Evolutionary conservation across 2,113 vertebrate genomes (phyloP).

Genomic region (Psilopsiagon aymara): DNA sequence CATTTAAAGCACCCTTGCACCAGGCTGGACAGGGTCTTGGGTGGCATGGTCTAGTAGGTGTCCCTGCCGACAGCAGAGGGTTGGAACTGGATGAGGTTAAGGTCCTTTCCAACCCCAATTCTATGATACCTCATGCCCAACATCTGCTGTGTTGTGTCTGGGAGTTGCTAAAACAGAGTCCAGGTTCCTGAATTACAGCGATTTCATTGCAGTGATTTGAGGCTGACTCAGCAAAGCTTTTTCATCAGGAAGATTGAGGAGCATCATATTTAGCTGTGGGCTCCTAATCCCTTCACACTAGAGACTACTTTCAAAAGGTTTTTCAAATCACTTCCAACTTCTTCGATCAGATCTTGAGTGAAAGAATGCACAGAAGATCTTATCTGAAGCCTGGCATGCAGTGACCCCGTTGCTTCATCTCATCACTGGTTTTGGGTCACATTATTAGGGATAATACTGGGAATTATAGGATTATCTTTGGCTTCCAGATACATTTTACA

Average conservation of each 20-base stretch:
- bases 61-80: background rate
- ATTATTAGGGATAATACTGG: conserved; percentile 21
- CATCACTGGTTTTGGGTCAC: background rate
- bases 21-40: background rate
- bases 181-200: background rate
- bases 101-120: background rate
- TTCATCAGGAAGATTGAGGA: background rate
- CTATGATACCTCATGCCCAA: background rate
- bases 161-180: background rate
- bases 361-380: background rate
- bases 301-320: background rate
- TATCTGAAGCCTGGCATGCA: conserved; percentile 13
- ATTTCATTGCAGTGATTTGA: background rate
- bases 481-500: background rate
- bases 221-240: background rate
- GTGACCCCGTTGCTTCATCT: conserved; percentile 24
- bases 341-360: background rate
- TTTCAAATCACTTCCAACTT: conserved; percentile 6
- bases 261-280: background rate
- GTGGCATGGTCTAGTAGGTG: background rate
- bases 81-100: background rate
- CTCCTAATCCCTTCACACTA: background rate
- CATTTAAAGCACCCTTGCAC: background rate
- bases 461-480: conserved; percentile 42
- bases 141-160: background rate